Conservation (phyloP, 2,888 invertebrate genomes). For the Cheilosia urbana region DNA sequence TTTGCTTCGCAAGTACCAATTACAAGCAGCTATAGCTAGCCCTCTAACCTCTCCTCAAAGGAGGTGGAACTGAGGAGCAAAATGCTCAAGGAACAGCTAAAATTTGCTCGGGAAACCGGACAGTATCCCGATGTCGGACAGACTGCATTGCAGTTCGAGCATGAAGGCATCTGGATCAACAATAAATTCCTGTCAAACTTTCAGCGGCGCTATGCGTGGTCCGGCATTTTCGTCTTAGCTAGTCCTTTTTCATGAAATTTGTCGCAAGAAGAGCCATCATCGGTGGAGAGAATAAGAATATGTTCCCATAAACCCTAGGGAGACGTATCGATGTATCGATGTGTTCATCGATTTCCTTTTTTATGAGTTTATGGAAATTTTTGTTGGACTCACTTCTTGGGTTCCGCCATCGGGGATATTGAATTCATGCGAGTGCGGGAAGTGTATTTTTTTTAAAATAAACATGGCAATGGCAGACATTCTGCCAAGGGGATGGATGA, state of each 20-base stretch:
- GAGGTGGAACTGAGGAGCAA: background rate
- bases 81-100: background rate
- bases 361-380: conserved; percentile 67
- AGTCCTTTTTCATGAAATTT: background rate
- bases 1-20: conserved; percentile 53
- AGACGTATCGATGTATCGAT: conserved; percentile 10
- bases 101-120: background rate
- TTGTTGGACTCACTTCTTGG: conserved; percentile 36
- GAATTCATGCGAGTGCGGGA: conserved; percentile 56
- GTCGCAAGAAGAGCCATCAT: conserved; percentile 2
- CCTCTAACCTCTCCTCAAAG: background rate
- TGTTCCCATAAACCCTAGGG: background rate
- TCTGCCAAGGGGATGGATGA: background rate
- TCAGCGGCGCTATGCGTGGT: background rate
- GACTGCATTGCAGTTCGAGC: conserved; percentile 33
- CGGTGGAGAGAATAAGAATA: background rate
- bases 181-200: conserved; percentile 22
- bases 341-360: conserved; percentile 49
- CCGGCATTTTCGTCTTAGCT: background rate
- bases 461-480: conserved; percentile 5
- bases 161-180: conserved; percentile 16
- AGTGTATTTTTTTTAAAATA: background rate
- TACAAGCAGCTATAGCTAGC: conserved; percentile 3
- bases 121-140: background rate
- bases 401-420: conserved; percentile 47